Evolutionary conservation across 1,140 invertebrate genomes (phyloP), one percentile per base, ranked within the genome.

Genomic region (Pygmarrhopalites habei): DNA sequence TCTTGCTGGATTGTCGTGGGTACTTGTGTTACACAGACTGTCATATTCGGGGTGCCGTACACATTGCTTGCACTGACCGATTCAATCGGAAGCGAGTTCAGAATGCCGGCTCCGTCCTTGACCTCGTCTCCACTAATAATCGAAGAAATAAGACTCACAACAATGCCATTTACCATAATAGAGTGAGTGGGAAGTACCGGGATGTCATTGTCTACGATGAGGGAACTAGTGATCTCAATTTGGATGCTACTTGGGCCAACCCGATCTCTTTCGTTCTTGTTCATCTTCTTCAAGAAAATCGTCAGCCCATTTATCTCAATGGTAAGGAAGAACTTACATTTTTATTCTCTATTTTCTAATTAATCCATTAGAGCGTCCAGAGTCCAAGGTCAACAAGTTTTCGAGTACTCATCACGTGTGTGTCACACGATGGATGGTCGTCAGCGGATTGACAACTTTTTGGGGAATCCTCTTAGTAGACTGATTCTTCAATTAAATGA

Each of bases 151-250:
- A 66, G 58, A 58, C 61, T 28, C 28, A 52, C 26, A 56, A 10
- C 32, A 39, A 32, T 52, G 10, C 10, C 2, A 12, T 19, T 5
- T 32, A 84, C 86, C 59, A 66, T 81, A 10, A 70, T 26, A 75
- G 75, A 39, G 75, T 78, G 73, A 76, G 60, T 68, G 55, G 72
- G 26, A 65, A 67, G 57, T 73, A 79, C 28, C 72, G 75, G 56
- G 83, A 86, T 70, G 82, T 87, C 29, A 78, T 86, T 28, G 78
- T 88, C 21, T 88, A 87, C 73, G 86, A 88, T 71, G 85, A 88
- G 44, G 77, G 78, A 47, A 83, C 82, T 19, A 75, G 76, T 44
- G 83, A 85, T 66, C 69, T 70, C 66, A 67, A 61, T 39, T 39
- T 76, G 82, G 51, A 83, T 78, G 35, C 76, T 86, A 17, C 81